A percentile compares a stretch with the other conserved stretches of the same genome.
These are phyloP conservation scores for Drosophila leonis DNA, from an alignment of 2,888 invertebrate genomes.

Conservation along the genomic window DNA sequence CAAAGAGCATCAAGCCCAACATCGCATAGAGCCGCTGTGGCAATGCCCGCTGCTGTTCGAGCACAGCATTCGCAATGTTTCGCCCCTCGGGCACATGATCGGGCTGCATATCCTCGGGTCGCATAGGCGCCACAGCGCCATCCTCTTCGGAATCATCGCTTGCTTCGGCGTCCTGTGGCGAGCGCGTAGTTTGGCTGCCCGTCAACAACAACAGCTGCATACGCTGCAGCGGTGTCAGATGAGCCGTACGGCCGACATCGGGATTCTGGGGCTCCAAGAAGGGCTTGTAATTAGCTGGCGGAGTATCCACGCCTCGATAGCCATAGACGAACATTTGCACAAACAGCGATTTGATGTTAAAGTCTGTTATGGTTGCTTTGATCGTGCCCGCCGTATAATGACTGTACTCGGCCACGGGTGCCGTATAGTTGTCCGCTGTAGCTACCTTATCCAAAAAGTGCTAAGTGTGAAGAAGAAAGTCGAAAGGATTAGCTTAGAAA, in stretches of 20 bases:
- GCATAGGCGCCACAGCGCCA: slow-evolving; percentile 13
- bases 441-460: slow-evolving; percentile 56
- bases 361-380: slow-evolving; percentile 79
- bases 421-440: slow-evolving; percentile 40
- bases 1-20: slow-evolving; percentile 54
- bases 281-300: slow-evolving; percentile 60
- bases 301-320: slow-evolving; percentile 64
- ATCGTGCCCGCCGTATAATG: slow-evolving; percentile 76
- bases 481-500: background rate
- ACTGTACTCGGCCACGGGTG: slow-evolving; percentile 77
- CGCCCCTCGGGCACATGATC: slow-evolving; percentile 15
- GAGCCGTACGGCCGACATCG: background rate
- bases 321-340: slow-evolving; percentile 83
- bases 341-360: slow-evolving; percentile 68
- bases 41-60: slow-evolving; percentile 11
- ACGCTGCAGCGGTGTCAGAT: slow-evolving; percentile 55
- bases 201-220: slow-evolving; percentile 59
- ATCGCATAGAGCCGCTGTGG: slow-evolving; percentile 43
- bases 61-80: slow-evolving; percentile 34
- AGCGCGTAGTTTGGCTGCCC: slow-evolving; percentile 33
- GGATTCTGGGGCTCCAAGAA: slow-evolving; percentile 47
- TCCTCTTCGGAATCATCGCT: background rate
- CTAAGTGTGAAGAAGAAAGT: slow-evolving; percentile 35
- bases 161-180: background rate
- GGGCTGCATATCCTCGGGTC: slow-evolving; percentile 53